Percentiles rank a stretch among this genome's conserved stretches.
These are phyloP conservation scores for Gasteruption jaculator DNA, from an alignment of 2,888 invertebrate species.

Conservation along the genomic window DNA sequence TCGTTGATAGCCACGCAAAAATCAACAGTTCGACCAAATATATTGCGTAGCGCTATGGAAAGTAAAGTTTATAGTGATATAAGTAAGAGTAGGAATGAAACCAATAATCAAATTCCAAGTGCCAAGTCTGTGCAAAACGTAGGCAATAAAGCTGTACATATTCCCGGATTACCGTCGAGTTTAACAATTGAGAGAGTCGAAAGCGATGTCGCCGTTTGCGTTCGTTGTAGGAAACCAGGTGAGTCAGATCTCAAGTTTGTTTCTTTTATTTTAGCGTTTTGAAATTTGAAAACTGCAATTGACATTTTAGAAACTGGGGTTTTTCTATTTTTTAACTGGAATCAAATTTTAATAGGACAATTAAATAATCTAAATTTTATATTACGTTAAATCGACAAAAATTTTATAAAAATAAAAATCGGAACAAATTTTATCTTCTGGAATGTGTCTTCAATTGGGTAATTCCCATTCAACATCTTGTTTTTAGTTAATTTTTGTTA, in stretches of 20 bases:
- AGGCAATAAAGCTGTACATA: slow-evolving; percentile 42
- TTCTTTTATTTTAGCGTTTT: too few species aligned
- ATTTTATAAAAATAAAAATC: too few species aligned
- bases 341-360: too few species aligned
- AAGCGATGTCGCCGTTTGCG: slow-evolving; percentile 49
- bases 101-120: slow-evolving; percentile 28
- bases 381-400: background rate
- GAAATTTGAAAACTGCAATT: too few species aligned
- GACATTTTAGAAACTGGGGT: background rate
- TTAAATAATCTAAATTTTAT: background rate
- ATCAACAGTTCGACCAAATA: slow-evolving; percentile 35
- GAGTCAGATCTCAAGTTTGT: too few species aligned
- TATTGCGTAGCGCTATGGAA: slow-evolving; percentile 34
- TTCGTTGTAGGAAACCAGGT: slow-evolving; percentile 55
- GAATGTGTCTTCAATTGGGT: slow-evolving; percentile 36
- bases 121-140: slow-evolving; percentile 33
- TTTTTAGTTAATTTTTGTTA: too few species aligned
- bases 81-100: slow-evolving; percentile 29
- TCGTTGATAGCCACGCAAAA: slow-evolving; percentile 39
- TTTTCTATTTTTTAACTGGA: background rate
- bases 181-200: slow-evolving; percentile 56
- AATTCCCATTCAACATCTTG: too few species aligned
- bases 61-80: slow-evolving; percentile 33
- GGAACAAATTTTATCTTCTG: slow-evolving; percentile 31
- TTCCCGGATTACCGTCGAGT: slow-evolving; percentile 55